Evolutionary conservation across 2,888 invertebrate species (phyloP), one percentile per base, ranked within the genome.

Genomic region (Emmelina monodactyla): DNA sequence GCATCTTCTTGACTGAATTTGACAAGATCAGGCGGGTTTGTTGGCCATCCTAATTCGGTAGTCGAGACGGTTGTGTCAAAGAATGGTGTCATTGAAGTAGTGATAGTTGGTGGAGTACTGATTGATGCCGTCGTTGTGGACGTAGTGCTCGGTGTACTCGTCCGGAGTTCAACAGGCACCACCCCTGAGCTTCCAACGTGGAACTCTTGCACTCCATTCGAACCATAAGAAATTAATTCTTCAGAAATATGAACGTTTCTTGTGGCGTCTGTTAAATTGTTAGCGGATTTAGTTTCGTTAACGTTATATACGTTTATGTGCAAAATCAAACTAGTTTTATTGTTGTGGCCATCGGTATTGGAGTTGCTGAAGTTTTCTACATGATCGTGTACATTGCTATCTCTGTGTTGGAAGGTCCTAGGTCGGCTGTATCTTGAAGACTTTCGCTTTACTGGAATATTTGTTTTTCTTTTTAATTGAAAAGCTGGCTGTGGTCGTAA

Each of bases 231-330:
- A 25, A n/a, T n/a, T n/a, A n/a, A n/a, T n/a, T 4, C 25, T n/a
- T 25, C 25, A n/a, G 25, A 25, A n/a, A 25, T 10, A 7, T 25
- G 25, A 3, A 25, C 25, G n/a, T 11, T 25, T 25, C 25, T 9
- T 7, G 25, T 25, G n/a, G 11, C 3, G 4, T 44, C 34, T 16
- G 38, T 45, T 3, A 44, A 43, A 12, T 48, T 53, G 14, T 49
- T 44, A 10, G 47, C 47, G 29, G 4, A 10, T 4, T 25, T 25
- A 4, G 29, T 29, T 13, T 14, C 14, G 13, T 29, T 29, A 29
- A 29, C 12, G 6, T 82, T 84, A 50, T 83, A 86, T 6, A 88
- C 62, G 61, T 88, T 87, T n/a, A 87, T 61, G 39, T 87, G 86
- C 3, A 88, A 78, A 46, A 86, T 71, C 71, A 87, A 83, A 50